Base-by-base conservation (phyloP, 1,140 invertebrate species). In the Heterodera schachtii region DNA sequence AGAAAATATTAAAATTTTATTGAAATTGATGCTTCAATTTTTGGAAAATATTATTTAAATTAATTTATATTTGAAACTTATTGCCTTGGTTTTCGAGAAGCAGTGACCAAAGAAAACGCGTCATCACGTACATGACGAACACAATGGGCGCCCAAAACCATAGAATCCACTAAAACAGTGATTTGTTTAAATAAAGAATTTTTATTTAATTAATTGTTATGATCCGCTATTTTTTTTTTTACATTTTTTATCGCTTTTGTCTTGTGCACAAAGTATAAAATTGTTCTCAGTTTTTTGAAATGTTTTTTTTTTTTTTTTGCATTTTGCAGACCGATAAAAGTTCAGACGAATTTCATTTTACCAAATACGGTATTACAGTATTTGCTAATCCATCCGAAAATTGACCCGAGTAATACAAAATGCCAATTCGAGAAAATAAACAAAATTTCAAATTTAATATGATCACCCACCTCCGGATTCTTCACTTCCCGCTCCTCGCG, bases 81-180 rank as follows among this genome's bases (percentile, higher is more conserved):
- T 11, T 60, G 49, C 81, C 81, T 77, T 83, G 81, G 64, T 83
- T 83, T 41, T 83, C 82, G 31, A 83, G 66, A 43, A 83, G 43
- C 52, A 83, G 81, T 8, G 82, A 81, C 82, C 82, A 83, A 11
- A 83, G 66, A 47, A 83, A 83, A 47, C 82, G 69, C 44, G 82
- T 83, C 21, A 83, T 49, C 52, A 82, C 80, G 49, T 82, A 82
- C 81, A 82, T 82, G n/a, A 82, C 66, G 49, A 82, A 82, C 9
- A 82, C 81, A 64, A 82, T 82, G 0, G 81, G 81, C 43, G 81
- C 81, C 81, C 81, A 82, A 69, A 82, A 82, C 81, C 81, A 82
- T 11, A 82, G 66, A 64, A 82, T 67, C 81, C 81, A 82, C 81
- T 82, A 21, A 80, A 82, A 82, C 60, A 41, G 60, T 52, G 31